Conservation (phyloP, 2,113 vertebrate genomes). For the Centropus unirufus region DNA sequence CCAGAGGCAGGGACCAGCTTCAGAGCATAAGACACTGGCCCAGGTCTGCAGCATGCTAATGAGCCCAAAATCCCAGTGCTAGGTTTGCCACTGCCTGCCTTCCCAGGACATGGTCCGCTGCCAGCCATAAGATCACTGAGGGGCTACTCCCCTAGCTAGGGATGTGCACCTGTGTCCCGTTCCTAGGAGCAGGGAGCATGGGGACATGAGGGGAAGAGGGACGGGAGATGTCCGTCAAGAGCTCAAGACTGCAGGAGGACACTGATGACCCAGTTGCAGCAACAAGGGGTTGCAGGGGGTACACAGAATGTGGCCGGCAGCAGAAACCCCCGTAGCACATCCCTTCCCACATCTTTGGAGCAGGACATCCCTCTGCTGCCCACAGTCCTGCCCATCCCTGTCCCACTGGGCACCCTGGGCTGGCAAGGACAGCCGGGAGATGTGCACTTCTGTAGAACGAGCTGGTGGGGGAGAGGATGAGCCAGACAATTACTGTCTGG, state of each 20-base stretch:
- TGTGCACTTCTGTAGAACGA: constrained; percentile 37
- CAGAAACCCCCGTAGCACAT: background rate
- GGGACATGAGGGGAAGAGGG: rapidly evolving
- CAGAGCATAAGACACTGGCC: constrained; percentile 21
- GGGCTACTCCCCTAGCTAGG: background rate
- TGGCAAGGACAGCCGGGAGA: background rate
- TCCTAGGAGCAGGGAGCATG: background rate
- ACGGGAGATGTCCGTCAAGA: background rate
- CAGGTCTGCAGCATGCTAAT: constrained; percentile 48
- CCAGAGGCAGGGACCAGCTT: constrained; percentile 50
- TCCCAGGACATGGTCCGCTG: background rate
- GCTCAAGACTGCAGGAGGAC: background rate
- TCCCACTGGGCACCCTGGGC: background rate
- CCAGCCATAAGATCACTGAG: background rate
- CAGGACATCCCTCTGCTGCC: background rate
- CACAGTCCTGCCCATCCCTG: background rate
- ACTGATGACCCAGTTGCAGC: background rate
- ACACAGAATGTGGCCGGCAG: rapidly evolving
- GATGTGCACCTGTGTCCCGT: background rate
- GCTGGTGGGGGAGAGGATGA: constrained; percentile 43
- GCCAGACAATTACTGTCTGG: constrained; percentile 67
- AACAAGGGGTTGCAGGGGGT: background rate
- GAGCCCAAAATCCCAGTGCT: background rate
- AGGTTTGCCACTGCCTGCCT: constrained; percentile 3
- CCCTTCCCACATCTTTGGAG: background rate